These are phyloP conservation scores for Macheiramphus alcinus DNA, from an alignment of 2,113 vertebrate species.

Conservation along the genomic window DNA sequence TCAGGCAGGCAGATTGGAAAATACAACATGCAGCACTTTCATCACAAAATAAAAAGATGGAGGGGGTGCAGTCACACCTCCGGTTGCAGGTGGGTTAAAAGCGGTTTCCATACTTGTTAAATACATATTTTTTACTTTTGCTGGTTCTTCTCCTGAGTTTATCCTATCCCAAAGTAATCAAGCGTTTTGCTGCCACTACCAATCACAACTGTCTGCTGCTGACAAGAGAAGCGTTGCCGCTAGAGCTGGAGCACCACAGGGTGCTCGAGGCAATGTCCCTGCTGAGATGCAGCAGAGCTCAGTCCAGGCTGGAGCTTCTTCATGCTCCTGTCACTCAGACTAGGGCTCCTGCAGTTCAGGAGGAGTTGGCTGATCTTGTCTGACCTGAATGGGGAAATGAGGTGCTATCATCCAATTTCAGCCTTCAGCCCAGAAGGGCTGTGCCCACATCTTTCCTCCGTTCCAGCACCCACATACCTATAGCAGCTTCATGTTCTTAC, in stretches of 20 bases:
- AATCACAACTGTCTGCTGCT: background rate
- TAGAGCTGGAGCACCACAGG: background rate
- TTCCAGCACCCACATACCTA: background rate
- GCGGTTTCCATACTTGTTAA: background rate
- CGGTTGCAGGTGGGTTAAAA: background rate
- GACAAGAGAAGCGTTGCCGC: background rate
- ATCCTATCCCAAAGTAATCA: background rate
- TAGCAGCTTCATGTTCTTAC: background rate
- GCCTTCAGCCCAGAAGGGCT: background rate
- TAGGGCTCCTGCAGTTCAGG: background rate
- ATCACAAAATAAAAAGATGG: background rate
- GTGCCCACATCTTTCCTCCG: background rate
- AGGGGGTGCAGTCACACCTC: background rate
- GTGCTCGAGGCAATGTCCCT: constrained; percentile 35
- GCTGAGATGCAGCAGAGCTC: background rate
- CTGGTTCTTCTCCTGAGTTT: background rate
- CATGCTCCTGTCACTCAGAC: background rate
- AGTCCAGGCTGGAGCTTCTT: background rate
- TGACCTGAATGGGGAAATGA: background rate
- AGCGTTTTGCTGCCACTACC: constrained; percentile 1
- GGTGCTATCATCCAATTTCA: background rate
- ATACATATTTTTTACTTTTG: background rate
- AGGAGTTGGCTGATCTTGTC: background rate
- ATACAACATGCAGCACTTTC: background rate
- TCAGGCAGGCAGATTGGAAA: background rate